Evolutionary conservation across 2,888 invertebrate species (phyloP).

Genomic region (Mayetiola destructor): DNA sequence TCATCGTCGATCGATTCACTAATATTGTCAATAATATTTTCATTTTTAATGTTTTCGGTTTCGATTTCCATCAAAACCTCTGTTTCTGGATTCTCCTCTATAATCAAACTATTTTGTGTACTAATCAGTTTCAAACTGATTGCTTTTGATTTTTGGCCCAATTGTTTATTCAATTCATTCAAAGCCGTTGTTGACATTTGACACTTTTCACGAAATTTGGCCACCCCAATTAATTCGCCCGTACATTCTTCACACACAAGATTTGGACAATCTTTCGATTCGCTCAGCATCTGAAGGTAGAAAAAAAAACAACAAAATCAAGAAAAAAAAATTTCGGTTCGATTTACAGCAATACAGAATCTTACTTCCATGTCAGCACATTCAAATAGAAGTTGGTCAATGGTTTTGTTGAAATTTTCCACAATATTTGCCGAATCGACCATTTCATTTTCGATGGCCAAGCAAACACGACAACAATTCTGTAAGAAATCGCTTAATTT

Average conservation of each 20-base stretch:
- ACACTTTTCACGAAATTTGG: constrained; percentile 30
- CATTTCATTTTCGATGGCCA: neutral
- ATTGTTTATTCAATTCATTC: neutral
- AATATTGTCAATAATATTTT: constrained; percentile 18
- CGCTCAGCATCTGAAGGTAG: constrained; percentile 14
- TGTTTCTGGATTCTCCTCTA: too few relatives aligned
- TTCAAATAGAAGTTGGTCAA: neutral
- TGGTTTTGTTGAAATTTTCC: neutral
- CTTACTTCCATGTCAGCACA: neutral
- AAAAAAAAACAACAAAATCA: neutral
- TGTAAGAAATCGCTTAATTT: neutral
- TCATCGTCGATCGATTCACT: constrained; percentile 17
- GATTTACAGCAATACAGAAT: neutral
- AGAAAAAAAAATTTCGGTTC: neutral
- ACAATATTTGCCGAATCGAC: neutral
- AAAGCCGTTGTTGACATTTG: constrained; percentile 19
- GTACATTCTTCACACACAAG: constrained; percentile 30
- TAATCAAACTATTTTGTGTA: too few relatives aligned
- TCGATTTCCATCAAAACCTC: neutral
- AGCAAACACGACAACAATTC: neutral
- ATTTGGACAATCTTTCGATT: constrained; percentile 25
- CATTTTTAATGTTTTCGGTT: neutral
- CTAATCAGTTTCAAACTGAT: neutral
- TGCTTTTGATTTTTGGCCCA: neutral
- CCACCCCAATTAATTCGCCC: constrained; percentile 27